A percentile compares a stretch with the other conserved stretches of the same genome.
These are phyloP conservation scores for Fulmarus glacialis DNA, from an alignment of 2,113 vertebrate species.

Conservation along the genomic window DNA sequence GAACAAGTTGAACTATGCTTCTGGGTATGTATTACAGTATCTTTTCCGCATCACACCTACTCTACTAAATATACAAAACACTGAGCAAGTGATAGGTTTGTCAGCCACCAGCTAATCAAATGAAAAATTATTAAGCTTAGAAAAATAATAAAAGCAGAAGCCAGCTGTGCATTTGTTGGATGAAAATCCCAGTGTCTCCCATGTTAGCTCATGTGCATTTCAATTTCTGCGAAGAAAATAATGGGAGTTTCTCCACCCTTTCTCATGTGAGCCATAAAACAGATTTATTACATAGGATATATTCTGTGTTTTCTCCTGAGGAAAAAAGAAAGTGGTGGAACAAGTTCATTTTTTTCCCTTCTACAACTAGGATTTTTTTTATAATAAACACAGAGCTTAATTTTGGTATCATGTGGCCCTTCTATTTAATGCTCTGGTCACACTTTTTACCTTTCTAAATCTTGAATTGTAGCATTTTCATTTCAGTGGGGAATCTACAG, in stretches of 20 bases:
- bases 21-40: not conserved
- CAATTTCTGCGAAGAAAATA: conserved; percentile 73
- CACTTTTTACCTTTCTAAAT: conserved; percentile 67
- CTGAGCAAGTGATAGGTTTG: conserved; percentile 45
- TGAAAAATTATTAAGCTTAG: conserved; percentile 63
- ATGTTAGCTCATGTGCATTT: conserved; percentile 59
- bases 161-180: conserved; percentile 63
- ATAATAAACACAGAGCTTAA: conserved; percentile 63
- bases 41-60: conserved; percentile 14
- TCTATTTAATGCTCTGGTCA: conserved; percentile 59
- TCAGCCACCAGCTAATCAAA: conserved; percentile 63
- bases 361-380: conserved; percentile 65
- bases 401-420: conserved; percentile 59
- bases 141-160: conserved; percentile 67
- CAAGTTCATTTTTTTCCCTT: conserved; percentile 65
- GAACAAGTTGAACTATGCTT: not conserved
- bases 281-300: conserved; percentile 71
- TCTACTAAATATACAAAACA: conserved; percentile 45
- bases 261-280: conserved; percentile 70
- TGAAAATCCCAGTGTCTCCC: conserved; percentile 60
- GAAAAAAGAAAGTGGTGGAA: conserved; percentile 61
- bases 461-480: conserved; percentile 40
- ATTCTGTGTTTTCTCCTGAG: conserved; percentile 65
- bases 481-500: conserved; percentile 60
- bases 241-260: conserved; percentile 69